A percentile compares a stretch with the other conserved stretches of the same genome.
Evolutionary conservation across 1,140 invertebrate species (phyloP).

Genomic region (Lordiphosa stackelbergi): DNA sequence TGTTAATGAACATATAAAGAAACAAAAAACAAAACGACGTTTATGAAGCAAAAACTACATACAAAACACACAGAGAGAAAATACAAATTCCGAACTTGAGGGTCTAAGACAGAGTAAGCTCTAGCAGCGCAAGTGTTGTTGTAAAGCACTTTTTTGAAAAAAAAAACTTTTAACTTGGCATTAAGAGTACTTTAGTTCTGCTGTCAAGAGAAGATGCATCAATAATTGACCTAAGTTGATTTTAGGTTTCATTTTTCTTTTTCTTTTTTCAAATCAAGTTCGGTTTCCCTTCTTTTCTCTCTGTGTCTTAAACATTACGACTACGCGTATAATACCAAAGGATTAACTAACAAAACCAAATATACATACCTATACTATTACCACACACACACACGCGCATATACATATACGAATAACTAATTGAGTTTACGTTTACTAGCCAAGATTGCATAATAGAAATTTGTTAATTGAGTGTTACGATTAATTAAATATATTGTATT

Average conservation of each 20-base stretch:
- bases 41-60: conserved; percentile 30
- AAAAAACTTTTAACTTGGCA: too few relatives aligned
- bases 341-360: conserved; percentile 10
- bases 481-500: conserved; percentile 35
- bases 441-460: conserved; percentile 63
- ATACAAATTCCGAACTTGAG: too few relatives aligned
- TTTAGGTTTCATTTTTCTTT: too few relatives aligned
- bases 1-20: conserved; percentile 42
- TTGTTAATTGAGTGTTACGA: conserved; percentile 69
- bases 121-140: too few relatives aligned
- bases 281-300: too few relatives aligned
- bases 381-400: conserved; percentile 22
- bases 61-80: conserved; percentile 17
- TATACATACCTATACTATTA: conserved; percentile 5
- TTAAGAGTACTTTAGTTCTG: too few relatives aligned
- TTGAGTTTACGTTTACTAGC: conserved; percentile 57
- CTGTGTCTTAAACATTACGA: too few relatives aligned
- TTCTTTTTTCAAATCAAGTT: too few relatives aligned
- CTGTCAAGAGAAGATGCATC: too few relatives aligned
- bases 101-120: too few relatives aligned
- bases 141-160: too few relatives aligned
- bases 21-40: conserved; percentile 4
- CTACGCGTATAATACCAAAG: conserved; percentile 6
- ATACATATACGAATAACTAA: conserved; percentile 26
- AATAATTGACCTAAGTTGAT: too few relatives aligned